Percentiles rank a stretch among this genome's conserved stretches.
These are phyloP conservation scores for Oreochromis niloticus DNA, from an alignment of 2,113 vertebrate species.

Conservation along the genomic window DNA sequence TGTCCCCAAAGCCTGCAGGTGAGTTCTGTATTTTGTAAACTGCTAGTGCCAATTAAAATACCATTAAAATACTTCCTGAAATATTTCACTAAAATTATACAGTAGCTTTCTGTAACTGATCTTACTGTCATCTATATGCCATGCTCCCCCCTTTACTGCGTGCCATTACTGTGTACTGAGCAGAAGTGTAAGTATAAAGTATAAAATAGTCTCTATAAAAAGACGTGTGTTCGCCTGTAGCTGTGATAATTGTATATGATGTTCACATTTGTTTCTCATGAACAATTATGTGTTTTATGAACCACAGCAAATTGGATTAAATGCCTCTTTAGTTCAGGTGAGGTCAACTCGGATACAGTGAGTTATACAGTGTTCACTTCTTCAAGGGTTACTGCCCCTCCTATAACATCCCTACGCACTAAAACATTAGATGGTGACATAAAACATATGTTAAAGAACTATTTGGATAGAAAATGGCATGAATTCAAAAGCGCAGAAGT, in stretches of 20 bases:
- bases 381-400: neutral
- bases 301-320: slow-evolving; percentile 53
- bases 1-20: slow-evolving; percentile 84
- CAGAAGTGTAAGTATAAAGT: slow-evolving; percentile 77
- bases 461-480: neutral
- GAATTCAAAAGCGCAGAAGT: neutral
- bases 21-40: neutral
- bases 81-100: neutral
- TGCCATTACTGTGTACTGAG: neutral
- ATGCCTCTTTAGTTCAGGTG: slow-evolving; percentile 40
- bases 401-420: neutral
- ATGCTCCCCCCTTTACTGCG: neutral
- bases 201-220: neutral
- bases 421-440: neutral
- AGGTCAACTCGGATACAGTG: slow-evolving; percentile 2
- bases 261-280: neutral
- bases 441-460: neutral
- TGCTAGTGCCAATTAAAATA: neutral
- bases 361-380: neutral
- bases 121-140: neutral
- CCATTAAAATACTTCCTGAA: neutral
- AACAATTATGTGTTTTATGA: slow-evolving; percentile 32
- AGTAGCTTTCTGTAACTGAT: neutral
- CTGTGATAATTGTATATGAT: neutral
- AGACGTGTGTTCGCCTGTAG: neutral